Conservation (phyloP, 2,888 invertebrate genomes). For the Elmis aenea region DNA sequence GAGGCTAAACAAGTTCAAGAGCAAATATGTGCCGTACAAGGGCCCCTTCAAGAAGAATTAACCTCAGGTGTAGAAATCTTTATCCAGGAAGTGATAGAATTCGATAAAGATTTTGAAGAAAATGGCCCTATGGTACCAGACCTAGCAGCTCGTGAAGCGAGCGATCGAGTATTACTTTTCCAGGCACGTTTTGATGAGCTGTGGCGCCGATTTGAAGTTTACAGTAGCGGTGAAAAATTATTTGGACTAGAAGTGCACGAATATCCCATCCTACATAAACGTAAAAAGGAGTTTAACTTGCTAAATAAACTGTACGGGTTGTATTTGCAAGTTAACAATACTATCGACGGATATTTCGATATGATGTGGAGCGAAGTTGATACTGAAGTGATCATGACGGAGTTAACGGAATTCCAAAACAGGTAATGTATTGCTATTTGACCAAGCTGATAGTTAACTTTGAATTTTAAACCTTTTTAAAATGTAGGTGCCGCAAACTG, state of each 20-base stretch:
- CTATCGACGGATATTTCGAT: conserved; percentile 81
- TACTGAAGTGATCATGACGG: conserved; percentile 73
- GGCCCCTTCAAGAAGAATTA: conserved; percentile 67
- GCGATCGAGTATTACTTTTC: conserved; percentile 71
- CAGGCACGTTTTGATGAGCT: conserved; percentile 79
- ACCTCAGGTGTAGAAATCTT: conserved; percentile 65
- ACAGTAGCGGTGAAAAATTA: conserved; percentile 75
- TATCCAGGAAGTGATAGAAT: conserved; percentile 59
- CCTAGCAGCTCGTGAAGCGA: conserved; percentile 78
- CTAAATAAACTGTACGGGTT: conserved; percentile 75
- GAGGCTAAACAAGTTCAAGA: conserved; percentile 68
- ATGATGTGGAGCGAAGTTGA: conserved; percentile 80
- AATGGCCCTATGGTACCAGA: conserved; percentile 84
- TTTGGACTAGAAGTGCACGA: conserved; percentile 81
- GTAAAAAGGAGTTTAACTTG: conserved; percentile 79
- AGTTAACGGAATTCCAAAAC: conserved; percentile 77
- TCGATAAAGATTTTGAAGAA: conserved; percentile 67
- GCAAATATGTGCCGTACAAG: conserved; percentile 68
- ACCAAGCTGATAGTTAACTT: no score
- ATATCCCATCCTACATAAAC: conserved; percentile 72
- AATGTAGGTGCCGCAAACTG: conserved; percentile 67
- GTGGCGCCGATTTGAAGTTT: conserved; percentile 76
- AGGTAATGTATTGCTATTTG: no score
- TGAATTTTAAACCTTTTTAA: not conserved
- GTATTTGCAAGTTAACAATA: conserved; percentile 79